Conservation (phyloP, 2,797 vertebrate genomes). For the Pachyuromys duprasi region DNA sequence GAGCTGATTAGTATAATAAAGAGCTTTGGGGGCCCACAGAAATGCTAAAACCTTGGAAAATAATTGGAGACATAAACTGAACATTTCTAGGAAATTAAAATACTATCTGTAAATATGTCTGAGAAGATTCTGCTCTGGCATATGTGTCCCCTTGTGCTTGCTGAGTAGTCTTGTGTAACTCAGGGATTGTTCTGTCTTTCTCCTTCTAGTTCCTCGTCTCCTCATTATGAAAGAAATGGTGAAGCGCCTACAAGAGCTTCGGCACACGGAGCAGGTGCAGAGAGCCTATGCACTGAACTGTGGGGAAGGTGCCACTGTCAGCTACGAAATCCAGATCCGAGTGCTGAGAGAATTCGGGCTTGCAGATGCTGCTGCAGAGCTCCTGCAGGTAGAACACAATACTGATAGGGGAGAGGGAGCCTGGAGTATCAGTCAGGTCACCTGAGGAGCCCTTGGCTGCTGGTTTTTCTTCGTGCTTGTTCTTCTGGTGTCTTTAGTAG, state of each 20-base stretch:
- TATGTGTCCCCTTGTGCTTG: background rate
- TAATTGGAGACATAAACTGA: conserved; percentile 10
- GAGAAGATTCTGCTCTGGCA: conserved; percentile 3
- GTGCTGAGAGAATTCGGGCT: conserved; percentile 97
- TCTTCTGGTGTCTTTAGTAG: background rate
- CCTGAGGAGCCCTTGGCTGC: background rate
- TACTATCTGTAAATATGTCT: background rate
- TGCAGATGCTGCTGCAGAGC: conserved; percentile 96
- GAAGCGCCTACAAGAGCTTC: conserved; percentile 94
- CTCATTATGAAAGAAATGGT: conserved; percentile 96
- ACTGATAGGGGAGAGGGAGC: rapidly evolving
- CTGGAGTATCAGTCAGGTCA: background rate
- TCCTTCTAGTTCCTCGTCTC: conserved; percentile 92
- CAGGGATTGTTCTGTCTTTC: background rate
- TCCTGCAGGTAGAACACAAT: conserved; percentile 92
- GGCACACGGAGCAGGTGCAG: conserved; percentile 97
- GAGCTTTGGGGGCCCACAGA: conserved; percentile 27
- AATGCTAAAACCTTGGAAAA: conserved; percentile 55
- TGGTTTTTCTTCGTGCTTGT: background rate
- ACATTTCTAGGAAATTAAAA: conserved; percentile 42
- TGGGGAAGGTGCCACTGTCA: conserved; percentile 97
- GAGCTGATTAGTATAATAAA: conserved; percentile 5
- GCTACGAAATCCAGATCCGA: conserved; percentile 97
- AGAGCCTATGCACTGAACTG: conserved; percentile 97
- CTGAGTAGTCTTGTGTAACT: background rate